Conservation (phyloP, 1,140 invertebrate species). For the Dreissena rostriformis region DNA sequence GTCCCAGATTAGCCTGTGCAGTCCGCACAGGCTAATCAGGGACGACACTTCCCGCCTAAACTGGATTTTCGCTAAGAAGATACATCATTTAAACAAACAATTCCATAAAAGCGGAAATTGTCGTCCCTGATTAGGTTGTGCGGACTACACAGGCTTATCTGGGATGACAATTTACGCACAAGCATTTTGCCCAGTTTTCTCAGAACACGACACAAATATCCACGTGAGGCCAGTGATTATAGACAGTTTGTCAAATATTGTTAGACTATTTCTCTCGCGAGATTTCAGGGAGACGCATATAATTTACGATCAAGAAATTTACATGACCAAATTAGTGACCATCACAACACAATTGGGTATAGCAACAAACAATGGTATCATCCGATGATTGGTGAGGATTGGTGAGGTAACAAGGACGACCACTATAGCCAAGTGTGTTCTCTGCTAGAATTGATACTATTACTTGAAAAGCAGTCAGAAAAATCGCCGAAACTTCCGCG, state of each 20-base stretch:
- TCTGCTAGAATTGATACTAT: background rate
- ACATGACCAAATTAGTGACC: constrained; percentile 26
- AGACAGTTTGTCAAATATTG: constrained; percentile 36
- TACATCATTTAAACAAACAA: no score
- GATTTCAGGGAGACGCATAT: background rate
- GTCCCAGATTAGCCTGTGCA: no score
- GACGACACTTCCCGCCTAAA: no score
- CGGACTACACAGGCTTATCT: no score
- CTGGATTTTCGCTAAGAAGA: no score
- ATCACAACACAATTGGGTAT: constrained; percentile 24
- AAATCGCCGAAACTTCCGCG: background rate
- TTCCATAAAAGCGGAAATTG: no score
- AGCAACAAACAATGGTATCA: constrained; percentile 17
- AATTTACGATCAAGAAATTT: background rate
- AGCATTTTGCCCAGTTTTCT: no score
- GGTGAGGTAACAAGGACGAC: constrained; percentile 23
- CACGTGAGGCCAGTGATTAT: constrained; percentile 42
- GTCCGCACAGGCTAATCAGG: no score
- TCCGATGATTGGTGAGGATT: background rate
- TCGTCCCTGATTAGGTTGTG: no score
- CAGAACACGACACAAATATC: no score
- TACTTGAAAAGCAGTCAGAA: background rate
- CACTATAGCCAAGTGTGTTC: constrained; percentile 28
- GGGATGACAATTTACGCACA: no score
- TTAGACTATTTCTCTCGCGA: constrained; percentile 27